Conservation (phyloP, 92 coral and sea anemone species). For the Palythoa caribaeorum region DNA sequence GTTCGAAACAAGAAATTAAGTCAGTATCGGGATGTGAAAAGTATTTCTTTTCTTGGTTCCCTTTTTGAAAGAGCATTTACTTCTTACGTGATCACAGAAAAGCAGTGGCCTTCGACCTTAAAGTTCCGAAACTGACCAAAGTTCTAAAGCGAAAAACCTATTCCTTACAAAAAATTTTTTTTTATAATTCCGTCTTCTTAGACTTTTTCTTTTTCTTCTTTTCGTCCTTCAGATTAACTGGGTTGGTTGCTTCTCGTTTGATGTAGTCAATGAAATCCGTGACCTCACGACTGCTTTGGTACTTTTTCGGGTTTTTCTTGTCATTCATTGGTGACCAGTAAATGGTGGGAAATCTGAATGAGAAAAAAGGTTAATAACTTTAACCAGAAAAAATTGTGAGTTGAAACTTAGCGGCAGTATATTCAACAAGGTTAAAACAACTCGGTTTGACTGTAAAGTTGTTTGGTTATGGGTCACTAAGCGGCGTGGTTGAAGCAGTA, state of each 20-base stretch:
- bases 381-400: not conserved
- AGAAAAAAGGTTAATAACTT: not conserved
- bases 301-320: slow-evolving; percentile 89
- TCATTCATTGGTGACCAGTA: slow-evolving; percentile 93
- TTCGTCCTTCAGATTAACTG: slow-evolving; percentile 65
- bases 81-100: not conserved
- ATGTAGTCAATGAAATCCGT: slow-evolving; percentile 85
- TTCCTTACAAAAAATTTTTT: slow-evolving; percentile 13
- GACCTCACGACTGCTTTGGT: slow-evolving; percentile 86
- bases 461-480: no score
- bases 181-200: slow-evolving; percentile 60
- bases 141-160: slow-evolving; percentile 30
- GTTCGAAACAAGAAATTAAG: no score
- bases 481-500: no score
- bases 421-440: not conserved
- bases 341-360: slow-evolving; percentile 88
- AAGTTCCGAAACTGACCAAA: slow-evolving; percentile 20
- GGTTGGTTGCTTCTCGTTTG: slow-evolving; percentile 85
- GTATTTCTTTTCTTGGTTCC: no score
- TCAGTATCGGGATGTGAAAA: no score
- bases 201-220: slow-evolving; percentile 58
- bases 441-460: no score
- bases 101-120: not conserved
- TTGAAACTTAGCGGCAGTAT: not conserved
- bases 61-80: not conserved